Conservation (phyloP, 2,888 invertebrate species). For the Deilephila elpenor region DNA sequence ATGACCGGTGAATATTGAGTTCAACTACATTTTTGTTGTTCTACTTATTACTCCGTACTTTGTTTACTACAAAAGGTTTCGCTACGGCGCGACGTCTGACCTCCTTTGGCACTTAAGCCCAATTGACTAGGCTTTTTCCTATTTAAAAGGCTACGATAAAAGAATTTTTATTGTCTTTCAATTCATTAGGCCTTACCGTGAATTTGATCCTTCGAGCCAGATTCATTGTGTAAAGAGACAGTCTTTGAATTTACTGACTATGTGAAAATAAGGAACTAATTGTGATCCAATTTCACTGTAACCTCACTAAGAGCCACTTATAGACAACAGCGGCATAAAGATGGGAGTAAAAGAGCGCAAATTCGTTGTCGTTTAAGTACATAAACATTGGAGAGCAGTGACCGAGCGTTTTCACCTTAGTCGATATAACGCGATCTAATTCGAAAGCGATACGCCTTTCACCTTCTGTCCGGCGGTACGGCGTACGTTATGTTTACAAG, state of each 20-base stretch:
- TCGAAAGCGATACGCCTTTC: slow-evolving; percentile 84
- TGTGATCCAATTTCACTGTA: background rate
- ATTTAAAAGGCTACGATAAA: background rate
- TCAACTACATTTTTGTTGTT: background rate
- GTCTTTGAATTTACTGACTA: background rate
- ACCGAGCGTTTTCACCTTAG: slow-evolving; percentile 71
- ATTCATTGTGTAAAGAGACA: background rate
- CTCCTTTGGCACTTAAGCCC: slow-evolving; percentile 13
- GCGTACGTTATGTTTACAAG: slow-evolving; percentile 56
- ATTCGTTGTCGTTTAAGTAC: slow-evolving; percentile 49
- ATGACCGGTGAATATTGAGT: background rate
- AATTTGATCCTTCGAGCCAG: background rate
- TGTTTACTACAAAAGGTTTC: slow-evolving; percentile 9
- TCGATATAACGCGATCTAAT: slow-evolving; percentile 78
- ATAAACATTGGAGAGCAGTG: slow-evolving; percentile 56
- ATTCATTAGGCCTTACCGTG: background rate
- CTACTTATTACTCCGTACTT: background rate
- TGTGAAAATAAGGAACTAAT: background rate
- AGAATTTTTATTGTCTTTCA: background rate
- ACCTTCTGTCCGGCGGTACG: slow-evolving; percentile 67
- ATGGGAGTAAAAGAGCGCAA: slow-evolving; percentile 30
- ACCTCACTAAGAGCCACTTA: background rate
- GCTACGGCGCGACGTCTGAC: slow-evolving; percentile 18
- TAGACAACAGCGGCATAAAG: background rate
- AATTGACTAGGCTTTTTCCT: slow-evolving; percentile 4